phyloP scores from a whole-genome alignment of 2,888 invertebrate species.

The Eucera pruinosa region DNA sequence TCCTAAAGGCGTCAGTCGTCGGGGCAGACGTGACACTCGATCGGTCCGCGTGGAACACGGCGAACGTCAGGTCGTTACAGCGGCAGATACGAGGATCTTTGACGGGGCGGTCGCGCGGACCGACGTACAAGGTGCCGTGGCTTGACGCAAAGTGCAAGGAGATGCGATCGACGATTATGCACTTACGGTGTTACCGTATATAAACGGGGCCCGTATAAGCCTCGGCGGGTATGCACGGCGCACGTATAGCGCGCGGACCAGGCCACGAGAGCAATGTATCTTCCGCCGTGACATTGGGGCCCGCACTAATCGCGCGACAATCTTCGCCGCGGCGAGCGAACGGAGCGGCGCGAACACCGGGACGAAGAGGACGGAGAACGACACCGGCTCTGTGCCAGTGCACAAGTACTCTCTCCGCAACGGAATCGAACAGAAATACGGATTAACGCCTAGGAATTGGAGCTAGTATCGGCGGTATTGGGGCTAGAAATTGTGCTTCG shows the following conservation, averaged over 20 bases:
- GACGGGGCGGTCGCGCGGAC: conserved; percentile 68
- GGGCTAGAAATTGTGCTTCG: background rate
- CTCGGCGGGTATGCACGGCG: conserved; percentile 50
- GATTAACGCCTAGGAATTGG: conserved; percentile 12
- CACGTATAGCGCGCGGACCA: conserved; percentile 73
- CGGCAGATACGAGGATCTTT: conserved; percentile 70
- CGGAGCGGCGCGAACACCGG: conserved; percentile 30
- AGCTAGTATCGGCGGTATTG: background rate
- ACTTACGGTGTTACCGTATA: conserved; percentile 83
- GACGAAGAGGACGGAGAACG: conserved; percentile 42
- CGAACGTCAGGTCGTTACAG: conserved; percentile 60
- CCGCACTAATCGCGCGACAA: conserved; percentile 84
- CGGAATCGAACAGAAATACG: conserved; percentile 30
- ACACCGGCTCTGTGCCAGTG: conserved; percentile 17
- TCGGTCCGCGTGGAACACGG: conserved; percentile 42
- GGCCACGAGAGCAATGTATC: conserved; percentile 83
- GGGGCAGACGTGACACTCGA: conserved; percentile 34
- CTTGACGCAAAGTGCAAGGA: conserved; percentile 83
- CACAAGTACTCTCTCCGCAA: background rate
- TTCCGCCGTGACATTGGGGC: conserved; percentile 82
- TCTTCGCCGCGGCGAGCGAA: conserved; percentile 76
- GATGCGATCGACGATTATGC: conserved; percentile 84
- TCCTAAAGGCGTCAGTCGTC: conserved; percentile 36
- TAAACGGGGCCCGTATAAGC: conserved; percentile 76
- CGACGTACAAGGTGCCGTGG: conserved; percentile 80